Conservation (phyloP, 1,140 invertebrate genomes). For the Proales similis region DNA sequence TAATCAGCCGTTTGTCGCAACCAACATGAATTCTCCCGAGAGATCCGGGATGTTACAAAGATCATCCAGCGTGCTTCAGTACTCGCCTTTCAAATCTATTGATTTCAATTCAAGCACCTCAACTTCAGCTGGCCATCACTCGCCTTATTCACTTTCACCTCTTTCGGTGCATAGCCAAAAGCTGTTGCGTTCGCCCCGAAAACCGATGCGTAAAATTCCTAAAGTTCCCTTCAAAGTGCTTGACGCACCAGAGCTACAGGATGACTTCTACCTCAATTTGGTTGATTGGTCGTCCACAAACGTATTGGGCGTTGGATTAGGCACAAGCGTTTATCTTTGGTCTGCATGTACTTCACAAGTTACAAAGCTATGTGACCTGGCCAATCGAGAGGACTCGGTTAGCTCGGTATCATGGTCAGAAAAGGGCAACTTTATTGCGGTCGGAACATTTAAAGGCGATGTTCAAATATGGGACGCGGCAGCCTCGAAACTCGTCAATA, state of each 20-base stretch:
- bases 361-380: conserved; percentile 88
- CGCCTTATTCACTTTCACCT: conserved; percentile 37
- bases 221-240: conserved; percentile 94
- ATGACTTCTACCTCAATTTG: conserved; percentile 97
- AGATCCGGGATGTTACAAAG: conserved; percentile 7
- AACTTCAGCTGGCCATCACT: not conserved
- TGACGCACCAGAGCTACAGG: conserved; percentile 95
- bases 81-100: conserved; percentile 29
- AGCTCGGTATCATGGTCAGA: conserved; percentile 99
- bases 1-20: conserved; percentile 12
- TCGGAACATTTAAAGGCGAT: conserved; percentile 90
- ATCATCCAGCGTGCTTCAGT: conserved; percentile 21
- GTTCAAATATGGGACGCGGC: conserved; percentile 91
- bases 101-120: not conserved
- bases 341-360: conserved; percentile 97
- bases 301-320: conserved; percentile 93
- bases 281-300: conserved; percentile 99
- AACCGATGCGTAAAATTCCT: conserved; percentile 80
- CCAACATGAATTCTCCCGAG: not conserved
- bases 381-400: conserved; percentile 82
- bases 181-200: conserved; percentile 79
- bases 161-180: conserved; percentile 90
- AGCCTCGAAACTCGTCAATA: conserved; percentile 82
- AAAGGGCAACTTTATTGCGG: conserved; percentile 85
- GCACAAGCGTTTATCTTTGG: conserved; percentile 97